Percentiles rank a stretch among this genome's conserved stretches.
phyloP scores from a whole-genome alignment of 2,888 invertebrate species.

The Ophion ventricosus region DNA sequence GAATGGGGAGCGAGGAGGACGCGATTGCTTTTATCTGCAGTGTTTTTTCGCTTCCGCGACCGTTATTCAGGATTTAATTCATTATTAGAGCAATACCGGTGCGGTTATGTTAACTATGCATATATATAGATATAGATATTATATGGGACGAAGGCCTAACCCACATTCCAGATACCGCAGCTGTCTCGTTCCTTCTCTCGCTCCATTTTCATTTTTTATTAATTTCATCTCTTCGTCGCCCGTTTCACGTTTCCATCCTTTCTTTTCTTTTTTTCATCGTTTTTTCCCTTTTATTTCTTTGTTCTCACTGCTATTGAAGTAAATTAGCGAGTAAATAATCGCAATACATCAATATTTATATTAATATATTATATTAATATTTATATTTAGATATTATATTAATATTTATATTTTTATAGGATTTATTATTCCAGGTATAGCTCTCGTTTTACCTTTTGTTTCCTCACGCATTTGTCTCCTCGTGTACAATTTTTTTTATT shows the following conservation, averaged over 20 bases:
- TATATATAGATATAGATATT: constrained; percentile 57
- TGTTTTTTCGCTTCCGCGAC: constrained; percentile 71
- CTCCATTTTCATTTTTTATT: constrained; percentile 59
- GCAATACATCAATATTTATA: no score
- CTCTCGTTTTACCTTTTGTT: no score
- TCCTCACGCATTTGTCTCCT: no score
- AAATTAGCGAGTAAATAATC: no score
- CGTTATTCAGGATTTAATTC: constrained; percentile 82
- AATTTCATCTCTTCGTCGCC: constrained; percentile 55
- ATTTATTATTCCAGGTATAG: no score
- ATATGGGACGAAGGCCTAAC: constrained; percentile 75
- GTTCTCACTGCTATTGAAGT: neutral
- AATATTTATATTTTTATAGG: no score
- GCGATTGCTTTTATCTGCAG: constrained; percentile 52
- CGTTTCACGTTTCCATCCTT: constrained; percentile 32
- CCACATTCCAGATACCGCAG: constrained; percentile 78
- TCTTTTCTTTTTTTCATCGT: constrained; percentile 39
- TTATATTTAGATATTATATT: no score
- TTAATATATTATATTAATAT: no score
- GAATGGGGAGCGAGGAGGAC: constrained; percentile 16
- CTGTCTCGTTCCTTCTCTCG: constrained; percentile 73
- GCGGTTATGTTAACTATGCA: constrained; percentile 38
- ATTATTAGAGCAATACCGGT: constrained; percentile 78
- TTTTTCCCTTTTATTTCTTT: constrained; percentile 14
- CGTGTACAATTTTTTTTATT: no score